phyloP scores from a whole-genome alignment of 1,140 invertebrate genomes.

The Cydia strobilella region DNA sequence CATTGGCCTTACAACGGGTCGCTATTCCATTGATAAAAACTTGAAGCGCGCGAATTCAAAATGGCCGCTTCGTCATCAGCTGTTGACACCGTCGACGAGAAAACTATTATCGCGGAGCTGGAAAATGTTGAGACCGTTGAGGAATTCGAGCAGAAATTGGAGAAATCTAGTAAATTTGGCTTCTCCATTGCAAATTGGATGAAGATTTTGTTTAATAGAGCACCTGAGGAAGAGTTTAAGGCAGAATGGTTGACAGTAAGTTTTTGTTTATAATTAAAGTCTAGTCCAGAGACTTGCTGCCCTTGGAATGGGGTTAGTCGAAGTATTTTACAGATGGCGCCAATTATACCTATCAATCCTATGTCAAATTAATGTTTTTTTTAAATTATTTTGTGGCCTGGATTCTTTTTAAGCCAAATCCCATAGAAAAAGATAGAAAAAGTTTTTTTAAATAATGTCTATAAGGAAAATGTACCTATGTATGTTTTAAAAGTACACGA shows the following conservation, averaged over 20 bases:
- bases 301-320: no score
- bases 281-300: neutral
- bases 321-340: no score
- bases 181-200: slow-evolving; percentile 61
- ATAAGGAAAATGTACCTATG: no score
- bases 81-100: slow-evolving; percentile 33
- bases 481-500: no score
- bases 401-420: no score
- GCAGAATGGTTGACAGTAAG: slow-evolving; percentile 70
- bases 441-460: no score
- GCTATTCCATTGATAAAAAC: neutral
- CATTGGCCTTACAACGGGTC: neutral
- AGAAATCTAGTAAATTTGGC: slow-evolving; percentile 56
- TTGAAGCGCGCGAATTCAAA: slow-evolving; percentile 37
- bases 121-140: slow-evolving; percentile 55
- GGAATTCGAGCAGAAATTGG: slow-evolving; percentile 63
- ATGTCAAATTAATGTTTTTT: no score
- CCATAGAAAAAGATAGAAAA: no score
- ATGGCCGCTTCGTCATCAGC: slow-evolving; percentile 43
- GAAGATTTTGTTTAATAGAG: slow-evolving; percentile 61
- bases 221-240: slow-evolving; percentile 53
- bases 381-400: no score
- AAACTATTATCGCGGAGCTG: slow-evolving; percentile 52
- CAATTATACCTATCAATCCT: no score
- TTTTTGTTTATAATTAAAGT: slow-evolving; percentile 25